Conservation (phyloP, 2,797 vertebrate genomes). For the Diplodus sargus region DNA sequence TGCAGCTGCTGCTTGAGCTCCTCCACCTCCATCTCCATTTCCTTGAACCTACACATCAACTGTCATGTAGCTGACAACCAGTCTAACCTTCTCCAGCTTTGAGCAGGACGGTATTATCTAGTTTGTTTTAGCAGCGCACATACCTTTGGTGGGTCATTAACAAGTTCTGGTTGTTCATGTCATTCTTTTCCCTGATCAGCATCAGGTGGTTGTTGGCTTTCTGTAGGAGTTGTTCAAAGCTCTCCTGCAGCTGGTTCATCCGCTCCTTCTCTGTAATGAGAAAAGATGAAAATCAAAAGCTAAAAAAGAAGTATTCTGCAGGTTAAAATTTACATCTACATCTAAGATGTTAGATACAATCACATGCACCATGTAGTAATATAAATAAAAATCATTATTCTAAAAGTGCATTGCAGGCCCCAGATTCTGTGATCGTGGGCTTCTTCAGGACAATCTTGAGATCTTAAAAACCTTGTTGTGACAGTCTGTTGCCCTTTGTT, state of each 20-base stretch:
- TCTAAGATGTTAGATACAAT: not conserved
- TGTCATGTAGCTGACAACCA: constrained; percentile 7
- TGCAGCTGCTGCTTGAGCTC: constrained; percentile 72
- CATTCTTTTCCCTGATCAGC: constrained; percentile 75
- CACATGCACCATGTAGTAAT: not conserved
- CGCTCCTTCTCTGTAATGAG: constrained; percentile 39
- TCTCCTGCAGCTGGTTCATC: constrained; percentile 70
- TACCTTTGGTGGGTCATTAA: constrained; percentile 32
- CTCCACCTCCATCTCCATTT: constrained; percentile 48
- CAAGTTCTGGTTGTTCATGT: constrained; percentile 79
- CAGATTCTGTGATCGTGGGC: constrained; percentile 7
- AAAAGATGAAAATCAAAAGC: not conserved
- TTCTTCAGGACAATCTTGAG: constrained; percentile 40
- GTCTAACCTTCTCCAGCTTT: not conserved
- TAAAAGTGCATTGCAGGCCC: not conserved
- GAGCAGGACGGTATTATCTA: not conserved
- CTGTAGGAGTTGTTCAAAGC: constrained; percentile 81
- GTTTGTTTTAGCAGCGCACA: constrained; percentile 8
- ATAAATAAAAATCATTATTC: not conserved
- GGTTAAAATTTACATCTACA: not conserved
- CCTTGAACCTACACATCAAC: constrained; percentile 52
- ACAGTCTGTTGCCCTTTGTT: constrained; percentile 62
- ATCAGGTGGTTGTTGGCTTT: constrained; percentile 77
- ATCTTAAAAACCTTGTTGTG: constrained; percentile 70
- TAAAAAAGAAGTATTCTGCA: not conserved